Conservation (phyloP, 2,888 invertebrate species). For the Heliconius sara region DNA sequence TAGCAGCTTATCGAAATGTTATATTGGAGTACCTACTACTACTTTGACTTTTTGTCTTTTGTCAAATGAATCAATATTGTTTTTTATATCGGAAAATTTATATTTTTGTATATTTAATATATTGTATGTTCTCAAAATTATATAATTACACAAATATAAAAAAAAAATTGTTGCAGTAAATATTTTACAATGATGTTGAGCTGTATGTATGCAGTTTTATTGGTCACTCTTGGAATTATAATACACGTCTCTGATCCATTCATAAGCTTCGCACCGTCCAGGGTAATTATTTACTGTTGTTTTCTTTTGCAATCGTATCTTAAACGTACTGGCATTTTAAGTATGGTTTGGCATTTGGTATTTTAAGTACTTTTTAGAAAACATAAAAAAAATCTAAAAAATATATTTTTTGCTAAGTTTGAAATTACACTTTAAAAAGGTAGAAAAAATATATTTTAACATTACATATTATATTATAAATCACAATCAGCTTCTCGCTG, state of each 20-base stretch:
- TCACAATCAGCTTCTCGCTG: too few relatives aligned
- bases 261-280: conserved; percentile 73
- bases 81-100: too few relatives aligned
- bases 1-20: neutral
- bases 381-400: too few relatives aligned
- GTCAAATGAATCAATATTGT: neutral
- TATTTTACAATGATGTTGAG: conserved; percentile 85
- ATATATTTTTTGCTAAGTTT: too few relatives aligned
- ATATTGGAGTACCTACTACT: neutral
- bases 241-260: conserved; percentile 86
- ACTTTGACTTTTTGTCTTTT: conserved; percentile 1
- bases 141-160: neutral
- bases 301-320: neutral
- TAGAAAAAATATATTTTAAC: too few relatives aligned
- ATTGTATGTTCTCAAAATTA: conserved; percentile 35
- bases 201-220: conserved; percentile 87
- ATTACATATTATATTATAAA: too few relatives aligned
- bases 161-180: conserved; percentile 75
- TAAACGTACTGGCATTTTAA: neutral
- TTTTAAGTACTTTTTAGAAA: too few relatives aligned
- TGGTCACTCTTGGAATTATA: conserved; percentile 87
- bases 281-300: conserved; percentile 70
- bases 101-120: neutral
- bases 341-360: too few relatives aligned
- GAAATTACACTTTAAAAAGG: too few relatives aligned